Evolutionary conservation across 2,113 vertebrate genomes (phyloP), one percentile per base, ranked within the genome.

Genomic region (Cololabis saira): DNA sequence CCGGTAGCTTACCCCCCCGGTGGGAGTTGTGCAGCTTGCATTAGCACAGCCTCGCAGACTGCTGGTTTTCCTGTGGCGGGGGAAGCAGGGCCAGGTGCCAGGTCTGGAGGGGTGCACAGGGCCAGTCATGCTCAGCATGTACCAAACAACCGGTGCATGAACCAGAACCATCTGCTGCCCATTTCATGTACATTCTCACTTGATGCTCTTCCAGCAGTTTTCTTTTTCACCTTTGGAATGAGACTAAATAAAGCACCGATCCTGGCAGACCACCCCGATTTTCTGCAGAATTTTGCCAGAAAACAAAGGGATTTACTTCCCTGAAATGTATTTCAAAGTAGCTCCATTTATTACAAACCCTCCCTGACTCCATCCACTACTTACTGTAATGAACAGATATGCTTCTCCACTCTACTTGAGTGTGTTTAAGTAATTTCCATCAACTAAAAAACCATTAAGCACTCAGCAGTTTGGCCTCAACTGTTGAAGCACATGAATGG

Each of bases 391-490:
- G 76, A 76, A 44, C 68, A 76, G 19, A 86, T 74, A 58, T 51
- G 40, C 56, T 24, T 57, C 58, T 74, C 61, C 69, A 71, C 77
- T 81, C 67, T 62, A 48, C 61, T 64, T 44, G 60, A 84, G 82
- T 57, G 55, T 76, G 60, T 76, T 62, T 70, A 58, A 83, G 81
- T 80, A 24, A 88, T 82, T 84, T 75, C 84, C 84, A 76, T 84
- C 86, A 80, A 85, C 83, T 80, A 74, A 84, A 89, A 71, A 82
- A 72, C 81, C 81, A 88, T 89, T 80, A 89, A 76, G 85, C 81
- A 83, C 84, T 84, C 73, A 78, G 63, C 65, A 49, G 57, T n/a
- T 22, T 16, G 5, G 40, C 62, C 71, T 76, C 67, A 47, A 73
- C 85, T 67, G 67, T 66, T 76, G 61, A 80, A 84, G 56, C 74